Percentiles rank a stretch among this genome's conserved stretches.
phyloP scores from a whole-genome alignment of 1,140 invertebrate genomes.

The Meteorus sp. region DNA sequence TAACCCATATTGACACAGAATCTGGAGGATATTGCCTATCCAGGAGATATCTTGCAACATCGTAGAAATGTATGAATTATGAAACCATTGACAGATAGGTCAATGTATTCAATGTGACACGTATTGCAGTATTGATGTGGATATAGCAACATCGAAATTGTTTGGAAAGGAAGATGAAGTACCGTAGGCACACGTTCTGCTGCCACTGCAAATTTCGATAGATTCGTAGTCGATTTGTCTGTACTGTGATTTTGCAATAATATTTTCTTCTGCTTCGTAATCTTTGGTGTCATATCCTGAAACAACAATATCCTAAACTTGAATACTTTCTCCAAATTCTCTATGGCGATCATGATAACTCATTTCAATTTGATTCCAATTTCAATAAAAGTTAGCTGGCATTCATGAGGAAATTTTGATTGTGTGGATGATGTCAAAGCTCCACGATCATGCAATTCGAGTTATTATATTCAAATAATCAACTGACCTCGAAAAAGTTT shows the following conservation, averaged over 20 bases:
- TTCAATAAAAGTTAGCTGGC: too few species aligned
- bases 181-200: slow-evolving; percentile 46
- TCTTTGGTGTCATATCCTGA: slow-evolving; percentile 61
- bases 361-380: too few species aligned
- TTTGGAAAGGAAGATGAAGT: slow-evolving; percentile 8
- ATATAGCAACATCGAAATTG: neutral
- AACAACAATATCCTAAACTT: neutral
- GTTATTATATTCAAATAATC: neutral
- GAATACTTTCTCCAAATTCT: slow-evolving; percentile 14
- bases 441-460: neutral
- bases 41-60: too few species aligned
- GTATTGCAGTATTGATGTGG: too few species aligned
- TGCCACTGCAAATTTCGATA: slow-evolving; percentile 49
- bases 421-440: neutral
- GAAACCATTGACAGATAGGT: too few species aligned
- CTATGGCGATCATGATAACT: too few species aligned
- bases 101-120: too few species aligned
- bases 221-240: slow-evolving; percentile 30
- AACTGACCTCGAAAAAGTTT: slow-evolving; percentile 59
- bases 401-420: too few species aligned
- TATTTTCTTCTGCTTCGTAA: slow-evolving; percentile 59
- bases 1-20: slow-evolving; percentile 16
- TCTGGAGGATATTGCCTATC: too few species aligned
- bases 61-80: too few species aligned
- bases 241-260: slow-evolving; percentile 47